Base-by-base conservation (phyloP, 2,888 invertebrate genomes). In the Serripes groenlandicus region DNA sequence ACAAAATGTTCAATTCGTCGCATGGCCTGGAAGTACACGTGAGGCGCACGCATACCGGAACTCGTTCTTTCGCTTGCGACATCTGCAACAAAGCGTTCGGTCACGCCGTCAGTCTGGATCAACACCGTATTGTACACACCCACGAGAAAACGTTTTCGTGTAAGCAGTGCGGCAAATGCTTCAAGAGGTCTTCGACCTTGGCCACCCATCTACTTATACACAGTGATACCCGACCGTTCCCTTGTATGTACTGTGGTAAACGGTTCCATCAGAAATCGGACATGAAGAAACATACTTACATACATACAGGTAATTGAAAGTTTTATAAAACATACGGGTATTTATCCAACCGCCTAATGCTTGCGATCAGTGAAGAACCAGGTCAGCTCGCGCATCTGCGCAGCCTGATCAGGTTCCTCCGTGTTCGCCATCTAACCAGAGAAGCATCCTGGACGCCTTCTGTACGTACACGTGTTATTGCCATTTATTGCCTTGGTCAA, bases 241-340 rank as follows among this genome's bases (percentile, higher is more conserved):
- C 99, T 3, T 99, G 99, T 95, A 98, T 98, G 95, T 99, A 98
- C 95, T 99, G 99, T 95, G 99, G 99, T 80, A 99, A 99, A 95
- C 96, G 99, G 91, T 99, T 99, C 95, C 99, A 99, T 94, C 99
- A 99, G 95, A 99, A 99, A 94, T 98, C 98, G 74, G 99, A 99
- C 95, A 99, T 99, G 99, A 99, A 99, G 96, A 96, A 99, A 98
- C 99, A 99, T 95, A 99, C 99, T 35, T 99, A 99, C 94, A 99
- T 97, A 87, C 97, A 97, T 89, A 97, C 97, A 92, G 97, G 97
- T 97, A 93, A 96, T 95, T 58, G n/a, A n/a, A n/a, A n/a, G n/a
- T n/a, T n/a, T n/a, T n/a, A n/a, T n/a, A 30, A 18, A 58, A 58
- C n/a, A n/a, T n/a, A n/a, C n/a, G n/a, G 26, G 26, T 18, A 58